Evolutionary conservation across 2,888 invertebrate species (phyloP), one percentile per base, ranked within the genome.

Genomic region (Tortricodes alternella): DNA sequence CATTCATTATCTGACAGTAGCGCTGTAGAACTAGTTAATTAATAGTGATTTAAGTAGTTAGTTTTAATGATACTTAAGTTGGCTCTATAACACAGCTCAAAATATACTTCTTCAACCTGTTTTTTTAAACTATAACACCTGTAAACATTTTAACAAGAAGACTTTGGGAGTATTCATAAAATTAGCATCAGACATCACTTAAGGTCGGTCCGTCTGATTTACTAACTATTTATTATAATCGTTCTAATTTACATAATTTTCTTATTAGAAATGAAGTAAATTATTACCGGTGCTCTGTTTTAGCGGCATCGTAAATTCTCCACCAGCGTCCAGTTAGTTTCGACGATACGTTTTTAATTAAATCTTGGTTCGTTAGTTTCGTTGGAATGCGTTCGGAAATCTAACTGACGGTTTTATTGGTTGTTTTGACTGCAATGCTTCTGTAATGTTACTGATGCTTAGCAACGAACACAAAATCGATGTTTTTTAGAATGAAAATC

Each of bases 201-300:
- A 38, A 56, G 56, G 50, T 48, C 49, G 49, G 41, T 37, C 11
- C 56, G 44, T 50, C 56, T 56, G 56, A 56, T 56, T 56, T 56
- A 56, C 56, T 71, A 85, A 88, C 87, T 86, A 88, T 85, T 88
- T 86, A 88, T 89, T 86, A 81, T 79, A 85, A 89, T 81, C 77
- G 77, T 71, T 64, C 70, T 71, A 67, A 79, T 88, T 87, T 83
- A 86, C 89, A 88, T 89, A 89, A 89, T 87, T 88, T 84, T 82
- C 84, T 84, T 85, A 88, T 88, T 85, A 85, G 75, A 77, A 77
- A 80, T 78, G 73, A 83, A 77, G 85, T 84, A 81, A 87, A 82
- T 82, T 86, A 88, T 82, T 76, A 70, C 71, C 62, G 57, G 67
- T 66, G 70, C 69, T 79, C 74, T 82, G 87, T 88, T 88, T 89